Evolutionary conservation across 2,888 invertebrate species (phyloP), one percentile per base, ranked within the genome.

Genomic region (Nephrotoma flavescens): DNA sequence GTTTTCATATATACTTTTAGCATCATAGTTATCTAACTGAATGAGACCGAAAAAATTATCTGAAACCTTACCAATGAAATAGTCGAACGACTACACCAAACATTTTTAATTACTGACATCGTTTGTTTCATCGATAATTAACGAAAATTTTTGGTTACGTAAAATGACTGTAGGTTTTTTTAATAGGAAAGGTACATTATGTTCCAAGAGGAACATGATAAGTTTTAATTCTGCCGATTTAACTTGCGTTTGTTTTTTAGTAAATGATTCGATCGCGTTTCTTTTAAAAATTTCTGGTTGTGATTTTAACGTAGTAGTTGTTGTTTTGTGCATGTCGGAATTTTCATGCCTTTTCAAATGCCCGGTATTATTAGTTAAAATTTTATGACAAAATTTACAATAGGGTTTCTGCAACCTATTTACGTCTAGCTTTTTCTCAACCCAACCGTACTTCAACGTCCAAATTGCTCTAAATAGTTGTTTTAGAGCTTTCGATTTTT

Each of bases 101-200:
- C 9, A 87, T 87, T 87, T 87, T 31, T 87, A 19, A 15, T 42
- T 85, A 15, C 87, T 86, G 19, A 87, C 86, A 31, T 87, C 87
- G 2, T 86, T 87, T 9, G 86, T 87, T 83, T 87, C 87, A 52
- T 87, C 83, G 7, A 83, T 83, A 83, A 83, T 83, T 9, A 83
- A 19, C n/a, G 83, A 83, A 83, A 4, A 83, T 15, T 83, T 83
- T 15, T 83, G 83, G 7, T 83, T 9, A 15, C 15, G 11, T 83
- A 83, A 15, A n/a, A n/a, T 9, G n/a, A 15, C 19, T 9, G 7
- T 6, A 83, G 19, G 0, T 83, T 15, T 83, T 83, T n/a, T 71
- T 71, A 71, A 71, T 15, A 12, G 0, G 71, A 71, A 71, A 71
- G 71, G 11, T 12, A 71, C 5, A 71, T 71, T 71, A 71, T 71